Base-by-base conservation (phyloP, 1,140 invertebrate species). In the Macrobrachium nipponense region DNA sequence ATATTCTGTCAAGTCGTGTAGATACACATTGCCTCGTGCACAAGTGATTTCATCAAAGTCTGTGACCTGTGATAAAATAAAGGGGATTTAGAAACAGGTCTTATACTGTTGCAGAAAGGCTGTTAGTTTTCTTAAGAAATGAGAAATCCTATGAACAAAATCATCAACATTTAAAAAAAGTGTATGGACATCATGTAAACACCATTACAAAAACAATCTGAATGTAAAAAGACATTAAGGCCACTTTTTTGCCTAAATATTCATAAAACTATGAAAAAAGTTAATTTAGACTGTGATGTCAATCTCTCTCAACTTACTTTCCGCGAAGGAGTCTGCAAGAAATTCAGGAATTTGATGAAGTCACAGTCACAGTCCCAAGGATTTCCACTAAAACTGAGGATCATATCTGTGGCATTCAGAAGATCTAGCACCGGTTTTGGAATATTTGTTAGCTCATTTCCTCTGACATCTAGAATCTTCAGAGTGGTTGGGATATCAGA, bases 361-460 rank as follows among this genome's bases (percentile, higher is more conserved):
- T 92, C 90, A 89, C 95, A 96, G 58, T 93, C 91, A 89, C 95
- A 96, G 2, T 66, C 77, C 92, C 94, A 94, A 0, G 93, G 94
- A 91, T 96, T 96, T 7, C 91, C 89, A 20, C 93, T 91, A 0
- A 96, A 90, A 8, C 90, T 91, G 3, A 94, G 68, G 10, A 78
- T 79, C 18, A 93, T 84, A 5, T 90, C 86, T 0, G 94, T 78
- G 11, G 76, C 78, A 44, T 88, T 88, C 5, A 88, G 44, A 36
- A 62, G 51, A 7, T 86, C 64, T 11, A 88, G 75, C 0, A 78
- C 23, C 2, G 75, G n/a, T 5, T 23, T 43, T 64, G 83, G 59
- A n/a, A 88, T 27, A 62, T 23, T n/a, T 0, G 90, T 90, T 4
- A 95, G 80, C 61, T 93, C 91, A 88, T 95, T 95, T 78, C 92